phyloP scores from a whole-genome alignment of 2,888 invertebrate genomes.

The Pogonocherus hispidulus region DNA sequence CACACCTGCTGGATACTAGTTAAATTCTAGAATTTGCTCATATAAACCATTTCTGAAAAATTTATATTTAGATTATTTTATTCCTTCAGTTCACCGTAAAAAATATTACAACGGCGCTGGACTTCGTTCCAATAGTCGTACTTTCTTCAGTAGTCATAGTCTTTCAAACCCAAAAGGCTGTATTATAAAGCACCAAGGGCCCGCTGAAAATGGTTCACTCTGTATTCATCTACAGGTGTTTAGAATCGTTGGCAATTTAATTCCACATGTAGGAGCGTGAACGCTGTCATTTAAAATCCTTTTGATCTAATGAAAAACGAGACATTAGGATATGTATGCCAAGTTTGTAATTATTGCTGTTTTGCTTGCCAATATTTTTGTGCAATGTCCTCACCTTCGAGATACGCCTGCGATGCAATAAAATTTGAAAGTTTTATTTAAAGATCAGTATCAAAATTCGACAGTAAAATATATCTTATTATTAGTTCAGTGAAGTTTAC shows the following conservation, averaged over 20 bases:
- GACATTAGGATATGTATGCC: constrained; percentile 1
- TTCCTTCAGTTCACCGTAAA: no score
- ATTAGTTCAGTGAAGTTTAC: not conserved
- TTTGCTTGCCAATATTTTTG: constrained; percentile 8
- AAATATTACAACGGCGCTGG: no score
- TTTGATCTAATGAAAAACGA: not conserved
- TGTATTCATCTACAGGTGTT: not conserved
- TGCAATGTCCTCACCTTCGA: not conserved
- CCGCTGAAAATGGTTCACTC: no score
- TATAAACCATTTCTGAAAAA: no score
- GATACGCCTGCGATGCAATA: not conserved
- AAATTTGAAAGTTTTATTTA: not conserved
- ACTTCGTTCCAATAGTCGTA: no score
- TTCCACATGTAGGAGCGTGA: not conserved
- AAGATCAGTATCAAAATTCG: not conserved
- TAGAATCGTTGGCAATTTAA: not conserved
- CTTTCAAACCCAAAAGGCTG: no score
- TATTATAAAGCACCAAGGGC: no score
- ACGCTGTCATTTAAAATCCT: not conserved
- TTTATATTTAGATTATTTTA: no score
- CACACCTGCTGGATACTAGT: no score
- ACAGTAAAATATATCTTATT: not conserved
- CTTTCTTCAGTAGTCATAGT: no score
- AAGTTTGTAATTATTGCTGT: constrained; percentile 1
- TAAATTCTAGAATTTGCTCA: no score